Evolutionary conservation across 2,113 vertebrate genomes (phyloP), one percentile per base, ranked within the genome.

Genomic region (pig (Sus scrofa)): DNA sequence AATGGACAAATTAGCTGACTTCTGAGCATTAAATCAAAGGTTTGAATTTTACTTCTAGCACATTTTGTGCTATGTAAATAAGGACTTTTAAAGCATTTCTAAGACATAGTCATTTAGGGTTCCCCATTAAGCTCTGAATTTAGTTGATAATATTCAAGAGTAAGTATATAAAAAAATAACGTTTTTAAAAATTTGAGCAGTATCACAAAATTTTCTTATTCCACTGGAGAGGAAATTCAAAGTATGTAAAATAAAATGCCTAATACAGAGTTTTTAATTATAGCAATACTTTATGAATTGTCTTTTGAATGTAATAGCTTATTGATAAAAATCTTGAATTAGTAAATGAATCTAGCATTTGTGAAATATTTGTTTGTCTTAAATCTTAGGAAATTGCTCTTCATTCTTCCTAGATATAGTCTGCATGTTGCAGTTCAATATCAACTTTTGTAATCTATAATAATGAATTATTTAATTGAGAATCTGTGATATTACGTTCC

Each of bases 361-460:
- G 20, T 68, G 68, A 85, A 85, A 68, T 68, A 65, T 67, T 52
- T 84, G 81, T 85, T 85, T 9, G 7, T 39, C 34, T 71, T 58
- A 86, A 86, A 71, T 71, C n/a, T 86, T 86, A 70, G 52, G 52
- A 86, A 88, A 50, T 74, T 88, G 27, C 19, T 88, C 68, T 74
- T 62, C 32, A 86, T 86, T 70, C 16, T 70, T 88, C 56, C 32
- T 74, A 44, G 56, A 83, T 88, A 74, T 12, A 44, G 54, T 44
- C 54, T 88, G 37, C 5, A 3, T 60, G 32, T 74, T 60, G 4
- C 30, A 86, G 52, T 73, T 22, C 18, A 73, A 19, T 44, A 39
- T 60, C 54, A 87, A 60, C 56, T 87, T 82, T 16, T 87, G 19
- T 27, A 37, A 27, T 75, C 8, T 74, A n/a, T 88, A 62, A 50